phyloP scores from a whole-genome alignment of 2,888 invertebrate genomes.

The Hylaea fasciaria region DNA sequence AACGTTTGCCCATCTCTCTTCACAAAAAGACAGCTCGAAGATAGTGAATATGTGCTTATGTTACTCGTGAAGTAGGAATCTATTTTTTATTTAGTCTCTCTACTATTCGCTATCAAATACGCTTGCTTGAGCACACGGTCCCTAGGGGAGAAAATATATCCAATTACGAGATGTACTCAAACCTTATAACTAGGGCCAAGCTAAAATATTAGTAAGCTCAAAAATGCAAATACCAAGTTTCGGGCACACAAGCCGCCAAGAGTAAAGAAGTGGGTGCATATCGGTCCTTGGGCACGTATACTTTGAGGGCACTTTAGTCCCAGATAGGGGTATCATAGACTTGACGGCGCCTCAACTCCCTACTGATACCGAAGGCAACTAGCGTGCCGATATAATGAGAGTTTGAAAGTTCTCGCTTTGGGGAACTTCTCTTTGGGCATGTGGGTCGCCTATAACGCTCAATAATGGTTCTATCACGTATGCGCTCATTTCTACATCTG shows the following conservation, averaged over 20 bases:
- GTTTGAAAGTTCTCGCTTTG: neutral
- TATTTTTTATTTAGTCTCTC: too few relatives aligned
- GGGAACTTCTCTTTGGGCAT: neutral
- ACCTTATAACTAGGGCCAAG: neutral
- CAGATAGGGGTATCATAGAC: slow-evolving; percentile 30
- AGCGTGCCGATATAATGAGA: slow-evolving; percentile 4
- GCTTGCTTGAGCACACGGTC: too few relatives aligned
- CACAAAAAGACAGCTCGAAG: too few relatives aligned
- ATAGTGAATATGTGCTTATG: too few relatives aligned
- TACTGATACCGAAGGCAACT: slow-evolving; percentile 1
- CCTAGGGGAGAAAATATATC: too few relatives aligned
- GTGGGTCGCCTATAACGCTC: neutral
- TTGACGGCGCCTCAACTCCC: neutral
- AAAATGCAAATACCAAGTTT: slow-evolving; percentile 30
- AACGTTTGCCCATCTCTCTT: too few relatives aligned
- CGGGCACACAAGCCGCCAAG: slow-evolving; percentile 11
- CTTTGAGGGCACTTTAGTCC: slow-evolving; percentile 30
- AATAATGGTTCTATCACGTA: too few relatives aligned
- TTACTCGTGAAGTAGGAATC: too few relatives aligned
- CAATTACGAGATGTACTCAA: too few relatives aligned
- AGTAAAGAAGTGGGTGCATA: slow-evolving; percentile 25
- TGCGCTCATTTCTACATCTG: too few relatives aligned
- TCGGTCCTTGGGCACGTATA: slow-evolving; percentile 38
- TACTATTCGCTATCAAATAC: too few relatives aligned
- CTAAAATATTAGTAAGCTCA: slow-evolving; percentile 24